Evolutionary conservation across 2,797 vertebrate genomes (phyloP).

Genomic region (Garrulus glandarius): DNA sequence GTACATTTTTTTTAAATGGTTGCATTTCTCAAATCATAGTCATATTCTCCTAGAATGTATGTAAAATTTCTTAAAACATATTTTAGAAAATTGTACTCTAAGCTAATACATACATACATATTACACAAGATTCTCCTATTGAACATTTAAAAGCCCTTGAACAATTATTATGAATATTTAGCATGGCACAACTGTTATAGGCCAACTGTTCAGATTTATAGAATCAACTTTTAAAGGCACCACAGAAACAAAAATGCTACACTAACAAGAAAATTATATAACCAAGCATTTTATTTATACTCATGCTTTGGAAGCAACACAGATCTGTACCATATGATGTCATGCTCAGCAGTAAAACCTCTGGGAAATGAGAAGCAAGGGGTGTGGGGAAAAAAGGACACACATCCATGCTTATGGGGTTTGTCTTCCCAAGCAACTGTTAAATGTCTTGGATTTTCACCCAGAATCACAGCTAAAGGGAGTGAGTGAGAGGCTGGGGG

Average conservation of each 20-base stretch:
- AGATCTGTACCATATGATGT: background rate
- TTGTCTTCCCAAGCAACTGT: background rate
- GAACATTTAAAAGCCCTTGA: background rate
- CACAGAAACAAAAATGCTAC: background rate
- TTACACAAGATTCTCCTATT: background rate
- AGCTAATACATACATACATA: background rate
- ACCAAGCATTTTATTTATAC: background rate
- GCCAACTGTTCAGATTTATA: background rate
- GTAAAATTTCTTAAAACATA: background rate
- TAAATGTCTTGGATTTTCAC: background rate
- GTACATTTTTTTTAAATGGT: background rate
- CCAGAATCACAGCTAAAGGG: accelerated
- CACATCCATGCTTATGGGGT: background rate
- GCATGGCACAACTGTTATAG: background rate
- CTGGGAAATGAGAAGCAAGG: background rate
- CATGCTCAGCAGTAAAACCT: background rate
- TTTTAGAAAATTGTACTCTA: background rate
- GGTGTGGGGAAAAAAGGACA: background rate
- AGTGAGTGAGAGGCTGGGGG: background rate
- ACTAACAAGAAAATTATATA: background rate
- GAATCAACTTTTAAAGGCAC: background rate
- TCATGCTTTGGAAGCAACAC: background rate
- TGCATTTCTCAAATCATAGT: background rate
- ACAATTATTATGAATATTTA: background rate
- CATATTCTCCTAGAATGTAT: background rate